Evolutionary conservation across 1,140 invertebrate genomes (phyloP).

Genomic region (Nomia melanderi): DNA sequence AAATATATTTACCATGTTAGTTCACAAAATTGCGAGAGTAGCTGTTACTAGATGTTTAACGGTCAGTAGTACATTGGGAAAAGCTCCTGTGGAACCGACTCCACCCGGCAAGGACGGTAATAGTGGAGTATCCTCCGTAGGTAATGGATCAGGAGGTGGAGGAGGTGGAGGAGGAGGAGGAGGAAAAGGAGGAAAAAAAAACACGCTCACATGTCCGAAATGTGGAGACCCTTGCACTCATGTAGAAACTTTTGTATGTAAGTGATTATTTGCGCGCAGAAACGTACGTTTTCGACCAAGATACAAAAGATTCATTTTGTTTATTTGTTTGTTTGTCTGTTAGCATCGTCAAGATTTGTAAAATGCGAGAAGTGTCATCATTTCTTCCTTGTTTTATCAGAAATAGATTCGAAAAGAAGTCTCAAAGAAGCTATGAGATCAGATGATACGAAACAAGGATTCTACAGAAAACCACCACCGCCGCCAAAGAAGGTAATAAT

Average conservation of each 20-base stretch:
- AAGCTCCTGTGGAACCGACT: conserved; percentile 75
- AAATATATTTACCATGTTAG: conserved; percentile 48
- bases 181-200: conserved; percentile 84
- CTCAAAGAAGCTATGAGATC: conserved; percentile 88
- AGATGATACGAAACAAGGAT: conserved; percentile 83
- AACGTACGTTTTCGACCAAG: neutral
- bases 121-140: conserved; percentile 56
- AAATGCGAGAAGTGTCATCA: conserved; percentile 99
- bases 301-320: conserved; percentile 8
- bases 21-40: conserved; percentile 77
- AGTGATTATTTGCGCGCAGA: conserved; percentile 73
- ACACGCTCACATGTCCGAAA: conserved; percentile 92
- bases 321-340: conserved; percentile 25
- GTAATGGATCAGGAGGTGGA: too few species aligned
- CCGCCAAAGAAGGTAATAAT: conserved; percentile 94
- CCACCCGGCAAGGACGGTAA: conserved; percentile 73
- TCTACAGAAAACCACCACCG: conserved; percentile 91
- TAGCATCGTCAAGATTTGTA: conserved; percentile 94
- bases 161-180: too few species aligned
- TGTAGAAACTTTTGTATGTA: conserved; percentile 97
- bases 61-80: conserved; percentile 67
- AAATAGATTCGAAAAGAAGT: conserved; percentile 92
- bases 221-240: conserved; percentile 97
- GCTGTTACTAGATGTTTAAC: conserved; percentile 71
- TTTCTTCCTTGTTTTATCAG: conserved; percentile 98